Conservation (phyloP, 2,797 vertebrate genomes). For the Selene dorsalis region DNA sequence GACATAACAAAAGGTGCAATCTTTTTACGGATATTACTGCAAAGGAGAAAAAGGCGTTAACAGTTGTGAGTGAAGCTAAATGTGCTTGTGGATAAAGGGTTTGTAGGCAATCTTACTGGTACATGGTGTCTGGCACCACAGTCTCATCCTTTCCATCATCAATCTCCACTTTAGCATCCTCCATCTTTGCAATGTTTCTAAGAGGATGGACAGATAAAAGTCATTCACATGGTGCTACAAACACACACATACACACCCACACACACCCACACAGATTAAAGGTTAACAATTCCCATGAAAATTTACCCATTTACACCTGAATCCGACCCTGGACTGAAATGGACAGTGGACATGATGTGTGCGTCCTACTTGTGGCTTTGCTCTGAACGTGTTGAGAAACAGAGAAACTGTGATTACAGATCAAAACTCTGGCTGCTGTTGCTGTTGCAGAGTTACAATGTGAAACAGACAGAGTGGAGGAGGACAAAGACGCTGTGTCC, state of each 20-base stretch:
- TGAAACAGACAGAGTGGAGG: neutral
- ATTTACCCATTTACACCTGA: slow-evolving; percentile 84
- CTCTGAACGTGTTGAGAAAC: slow-evolving; percentile 43
- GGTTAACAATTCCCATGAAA: slow-evolving; percentile 19
- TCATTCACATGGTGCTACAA: neutral
- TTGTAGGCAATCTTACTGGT: slow-evolving; percentile 80
- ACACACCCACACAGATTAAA: slow-evolving; percentile 33
- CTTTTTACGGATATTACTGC: slow-evolving; percentile 82
- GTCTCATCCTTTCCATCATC: slow-evolving; percentile 88
- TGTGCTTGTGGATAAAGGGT: neutral
- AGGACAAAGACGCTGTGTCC: neutral
- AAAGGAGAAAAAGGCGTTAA: slow-evolving; percentile 10
- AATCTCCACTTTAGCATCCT: slow-evolving; percentile 87
- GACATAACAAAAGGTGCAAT: slow-evolving; percentile 89
- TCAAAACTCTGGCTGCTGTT: neutral
- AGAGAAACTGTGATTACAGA: neutral
- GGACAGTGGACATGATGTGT: slow-evolving; percentile 86
- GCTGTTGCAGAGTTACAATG: neutral
- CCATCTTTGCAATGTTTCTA: slow-evolving; percentile 78
- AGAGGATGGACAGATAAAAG: neutral
- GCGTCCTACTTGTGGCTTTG: slow-evolving; percentile 32
- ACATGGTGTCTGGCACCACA: slow-evolving; percentile 78
- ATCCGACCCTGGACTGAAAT: slow-evolving; percentile 84
- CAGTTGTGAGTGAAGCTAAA: neutral
- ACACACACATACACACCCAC: slow-evolving; percentile 2